Conservation (phyloP, 1,140 invertebrate genomes). For the Vanessa atalanta region DNA sequence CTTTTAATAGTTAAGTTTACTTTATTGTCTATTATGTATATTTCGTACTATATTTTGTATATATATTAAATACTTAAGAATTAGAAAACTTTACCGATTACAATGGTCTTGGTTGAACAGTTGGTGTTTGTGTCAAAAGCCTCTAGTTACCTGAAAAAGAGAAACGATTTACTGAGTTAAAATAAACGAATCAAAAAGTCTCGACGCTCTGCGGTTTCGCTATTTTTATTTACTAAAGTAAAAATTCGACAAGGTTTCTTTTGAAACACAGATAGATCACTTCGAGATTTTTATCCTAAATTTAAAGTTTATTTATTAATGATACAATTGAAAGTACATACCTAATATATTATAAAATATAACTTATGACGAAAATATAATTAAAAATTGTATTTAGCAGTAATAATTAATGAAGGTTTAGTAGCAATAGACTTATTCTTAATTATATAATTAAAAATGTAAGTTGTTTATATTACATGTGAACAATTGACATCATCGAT, state of each 20-base stretch:
- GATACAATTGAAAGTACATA: too few relatives aligned
- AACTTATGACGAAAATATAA: too few relatives aligned
- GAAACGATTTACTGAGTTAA: constrained; percentile 8
- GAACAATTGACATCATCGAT: too few relatives aligned
- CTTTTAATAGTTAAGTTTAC: too few relatives aligned
- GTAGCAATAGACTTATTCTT: too few relatives aligned
- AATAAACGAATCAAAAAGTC: background rate
- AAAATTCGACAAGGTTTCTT: background rate
- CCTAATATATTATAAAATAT: too few relatives aligned
- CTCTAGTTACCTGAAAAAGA: constrained; percentile 10
- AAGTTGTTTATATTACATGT: too few relatives aligned
- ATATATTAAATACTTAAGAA: background rate
- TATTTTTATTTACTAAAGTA: background rate
- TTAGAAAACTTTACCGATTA: background rate
- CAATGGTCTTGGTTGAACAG: background rate
- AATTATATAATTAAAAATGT: too few relatives aligned
- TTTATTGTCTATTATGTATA: too few relatives aligned
- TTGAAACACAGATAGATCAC: background rate
- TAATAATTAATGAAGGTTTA: too few relatives aligned
- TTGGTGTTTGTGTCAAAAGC: background rate
- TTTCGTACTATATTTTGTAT: too few relatives aligned
- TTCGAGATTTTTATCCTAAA: background rate
- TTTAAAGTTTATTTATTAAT: background rate
- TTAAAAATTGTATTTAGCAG: too few relatives aligned
- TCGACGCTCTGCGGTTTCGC: background rate